These are phyloP conservation scores for Neotragus pygmaeus DNA, from an alignment of 2,113 vertebrate species.

Conservation along the genomic window DNA sequence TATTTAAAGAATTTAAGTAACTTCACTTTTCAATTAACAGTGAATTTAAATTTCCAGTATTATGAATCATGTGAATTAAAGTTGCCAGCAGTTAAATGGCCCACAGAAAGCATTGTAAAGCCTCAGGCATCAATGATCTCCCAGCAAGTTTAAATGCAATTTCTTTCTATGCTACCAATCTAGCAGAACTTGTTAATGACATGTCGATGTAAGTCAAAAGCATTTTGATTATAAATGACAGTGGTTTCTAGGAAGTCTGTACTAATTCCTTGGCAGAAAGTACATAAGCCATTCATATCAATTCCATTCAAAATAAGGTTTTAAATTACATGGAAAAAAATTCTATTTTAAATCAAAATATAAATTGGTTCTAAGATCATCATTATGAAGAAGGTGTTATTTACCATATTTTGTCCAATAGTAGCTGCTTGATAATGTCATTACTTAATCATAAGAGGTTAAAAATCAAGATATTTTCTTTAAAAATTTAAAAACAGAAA, in stretches of 20 bases:
- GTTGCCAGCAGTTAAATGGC: conserved; percentile 53
- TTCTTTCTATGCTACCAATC: neutral
- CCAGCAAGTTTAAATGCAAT: neutral
- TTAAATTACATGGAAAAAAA: conserved; percentile 31
- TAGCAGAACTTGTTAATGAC: neutral
- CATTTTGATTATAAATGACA: conserved; percentile 30
- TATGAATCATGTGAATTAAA: conserved; percentile 53
- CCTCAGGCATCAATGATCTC: conserved; percentile 30
- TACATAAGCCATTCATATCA: conserved; percentile 18
- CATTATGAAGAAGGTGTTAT: neutral
- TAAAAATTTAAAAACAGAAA: conserved; percentile 1
- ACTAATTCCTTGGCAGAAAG: conserved; percentile 33
- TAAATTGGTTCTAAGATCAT: conserved; percentile 10
- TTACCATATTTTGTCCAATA: conserved; percentile 11
- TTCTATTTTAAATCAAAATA: conserved; percentile 48
- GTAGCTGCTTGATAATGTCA: neutral
- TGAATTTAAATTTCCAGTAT: conserved; percentile 65
- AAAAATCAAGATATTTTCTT: conserved; percentile 21
- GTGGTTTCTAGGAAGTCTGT: neutral
- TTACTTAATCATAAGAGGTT: neutral
- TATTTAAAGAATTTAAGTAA: conserved; percentile 71
- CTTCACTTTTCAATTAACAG: conserved; percentile 69
- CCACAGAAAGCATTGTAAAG: conserved; percentile 46
- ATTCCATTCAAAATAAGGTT: conserved; percentile 38
- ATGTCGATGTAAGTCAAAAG: neutral